These are phyloP conservation scores for Drosophila neutralis DNA, from an alignment of 2,888 invertebrate genomes.

Conservation along the genomic window DNA sequence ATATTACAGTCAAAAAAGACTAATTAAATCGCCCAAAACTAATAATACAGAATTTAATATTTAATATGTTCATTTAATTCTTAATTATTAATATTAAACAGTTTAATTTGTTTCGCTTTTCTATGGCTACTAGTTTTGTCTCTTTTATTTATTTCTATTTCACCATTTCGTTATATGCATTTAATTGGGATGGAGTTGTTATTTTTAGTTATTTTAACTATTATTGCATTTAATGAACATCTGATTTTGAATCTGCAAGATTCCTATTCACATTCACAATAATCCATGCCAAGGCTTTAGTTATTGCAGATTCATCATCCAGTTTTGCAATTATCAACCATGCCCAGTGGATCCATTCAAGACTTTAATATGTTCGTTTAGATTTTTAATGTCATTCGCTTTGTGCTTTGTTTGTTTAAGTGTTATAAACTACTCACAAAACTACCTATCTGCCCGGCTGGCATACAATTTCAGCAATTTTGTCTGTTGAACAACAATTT, in stretches of 20 bases:
- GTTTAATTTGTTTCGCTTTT: neutral
- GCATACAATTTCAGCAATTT: slow-evolving; percentile 21
- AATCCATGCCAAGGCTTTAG: slow-evolving; percentile 21
- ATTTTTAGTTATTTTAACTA: too few species aligned
- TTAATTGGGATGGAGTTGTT: neutral
- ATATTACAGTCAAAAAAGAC: neutral
- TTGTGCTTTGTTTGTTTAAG: slow-evolving; percentile 38
- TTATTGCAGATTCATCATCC: slow-evolving; percentile 1
- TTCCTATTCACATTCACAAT: neutral
- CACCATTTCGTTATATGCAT: neutral
- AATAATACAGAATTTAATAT: neutral
- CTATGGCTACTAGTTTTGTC: neutral
- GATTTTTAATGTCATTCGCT: slow-evolving; percentile 48
- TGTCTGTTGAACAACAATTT: slow-evolving; percentile 25
- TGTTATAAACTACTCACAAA: slow-evolving; percentile 30
- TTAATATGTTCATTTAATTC: neutral
- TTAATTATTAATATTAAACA: neutral
- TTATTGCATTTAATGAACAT: neutral
- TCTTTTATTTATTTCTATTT: neutral
- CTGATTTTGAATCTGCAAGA: neutral
- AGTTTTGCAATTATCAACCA: slow-evolving; percentile 15
- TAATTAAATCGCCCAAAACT: too few species aligned
- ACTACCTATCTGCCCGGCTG: slow-evolving; percentile 1
- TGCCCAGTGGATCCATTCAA: slow-evolving; percentile 27
- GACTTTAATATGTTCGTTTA: slow-evolving; percentile 43